Evolutionary conservation across 1,140 invertebrate species (phyloP), one percentile per base, ranked within the genome.

Genomic region (Hypsibius dujardini): DNA sequence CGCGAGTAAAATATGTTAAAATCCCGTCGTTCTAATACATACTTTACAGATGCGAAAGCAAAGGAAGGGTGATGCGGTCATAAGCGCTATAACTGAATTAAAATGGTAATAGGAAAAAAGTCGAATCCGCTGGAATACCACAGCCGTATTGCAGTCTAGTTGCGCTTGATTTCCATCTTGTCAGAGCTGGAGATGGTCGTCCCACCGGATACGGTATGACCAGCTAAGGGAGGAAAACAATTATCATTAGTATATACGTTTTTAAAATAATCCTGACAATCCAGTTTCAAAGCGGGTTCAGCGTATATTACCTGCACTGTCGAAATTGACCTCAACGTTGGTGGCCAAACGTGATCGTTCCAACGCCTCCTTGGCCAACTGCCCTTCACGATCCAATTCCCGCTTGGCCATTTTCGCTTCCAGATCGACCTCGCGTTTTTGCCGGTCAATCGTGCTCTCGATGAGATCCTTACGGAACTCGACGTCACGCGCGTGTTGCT

Each of bases 351-450:
- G 50, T 12, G 50, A 56, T 12, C 50, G 50, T 56, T 56, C 50
- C 50, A 56, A n/a, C 7, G 50, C 50, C n/a, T 56, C 50, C 50
- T 56, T 56, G n/a, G 50, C 50, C 50, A 56, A 56, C 50, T 56
- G 50, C 50, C 7, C 50, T 56, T 56, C 50, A n/a, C 50, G 50
- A 56, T 56, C 50, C 50, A 56, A n/a, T n/a, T 56, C 50, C 7
- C 50, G 50, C n/a, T 56, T 56, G 50, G 50, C 50, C 50, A 56
- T 56, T n/a, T 56, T 56, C 7, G 50, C 50, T 56, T 56, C 50
- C 50, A 56, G 50, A 56, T 56, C 50, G n/a, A 56, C 50, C n/a
- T 56, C 50, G 50, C 50, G 50, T n/a, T 56, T 56, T n/a, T 56
- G 50, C 50, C n/a, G 7, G 7, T 56, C 50, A n/a, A 56, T 56